Evolutionary conservation across 1,140 invertebrate genomes (phyloP).

Genomic region (Sinella curviseta): DNA sequence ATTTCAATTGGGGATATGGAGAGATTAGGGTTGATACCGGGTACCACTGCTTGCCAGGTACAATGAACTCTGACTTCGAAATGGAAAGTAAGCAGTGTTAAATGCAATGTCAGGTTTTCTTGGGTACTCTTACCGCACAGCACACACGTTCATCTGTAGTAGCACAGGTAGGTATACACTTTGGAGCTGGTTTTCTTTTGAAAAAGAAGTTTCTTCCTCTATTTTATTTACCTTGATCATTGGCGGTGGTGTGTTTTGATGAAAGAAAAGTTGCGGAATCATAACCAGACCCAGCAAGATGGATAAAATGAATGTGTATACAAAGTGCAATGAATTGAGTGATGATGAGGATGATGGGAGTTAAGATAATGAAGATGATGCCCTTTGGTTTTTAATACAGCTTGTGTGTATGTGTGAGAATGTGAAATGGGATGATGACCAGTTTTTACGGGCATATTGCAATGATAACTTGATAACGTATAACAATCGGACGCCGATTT

Average conservation of each 20-base stretch:
- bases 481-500: too few species aligned
- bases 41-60: neutral
- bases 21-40: too few species aligned
- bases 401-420: too few species aligned
- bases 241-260: neutral
- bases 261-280: neutral
- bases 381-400: neutral
- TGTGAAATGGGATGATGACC: neutral
- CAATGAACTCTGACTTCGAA: slow-evolving; percentile 19
- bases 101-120: neutral
- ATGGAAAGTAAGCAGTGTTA: neutral
- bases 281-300: neutral
- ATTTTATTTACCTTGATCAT: neutral
- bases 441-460: neutral
- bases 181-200: neutral
- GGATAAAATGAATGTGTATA: neutral
- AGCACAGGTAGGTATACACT: neutral
- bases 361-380: neutral
- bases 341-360: neutral
- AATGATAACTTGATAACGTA: too few species aligned
- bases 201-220: neutral
- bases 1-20: too few species aligned
- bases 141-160: too few species aligned
- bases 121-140: neutral
- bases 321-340: neutral